A percentile compares a stretch with the other conserved stretches of the same genome.
These are phyloP conservation scores for Megaleporinus macrocephalus DNA, from an alignment of 2,113 vertebrate species.

Conservation along the genomic window DNA sequence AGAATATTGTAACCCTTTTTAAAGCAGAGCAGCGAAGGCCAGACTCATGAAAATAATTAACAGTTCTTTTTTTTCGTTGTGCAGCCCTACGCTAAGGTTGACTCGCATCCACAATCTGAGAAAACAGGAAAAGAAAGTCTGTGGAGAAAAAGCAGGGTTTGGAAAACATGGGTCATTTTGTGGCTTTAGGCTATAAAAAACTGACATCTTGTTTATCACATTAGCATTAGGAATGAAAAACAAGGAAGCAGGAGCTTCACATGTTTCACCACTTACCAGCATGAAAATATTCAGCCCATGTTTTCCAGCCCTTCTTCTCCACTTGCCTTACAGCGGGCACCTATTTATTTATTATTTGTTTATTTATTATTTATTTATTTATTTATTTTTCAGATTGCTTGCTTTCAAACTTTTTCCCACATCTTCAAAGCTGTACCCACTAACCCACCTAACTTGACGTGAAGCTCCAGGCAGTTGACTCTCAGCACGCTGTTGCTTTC, in stretches of 20 bases:
- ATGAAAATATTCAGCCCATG: background rate
- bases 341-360: no score
- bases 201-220: background rate
- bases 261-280: background rate
- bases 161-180: no score
- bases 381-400: background rate
- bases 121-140: no score
- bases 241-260: background rate
- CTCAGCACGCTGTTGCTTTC: background rate
- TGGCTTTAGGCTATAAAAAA: no score
- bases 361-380: no score
- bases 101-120: no score
- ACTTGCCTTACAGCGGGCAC: background rate
- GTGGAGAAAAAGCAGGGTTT: no score
- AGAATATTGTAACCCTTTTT: no score
- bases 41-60: no score
- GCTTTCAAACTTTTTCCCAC: background rate
- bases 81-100: no score
- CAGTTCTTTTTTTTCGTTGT: no score
- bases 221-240: background rate
- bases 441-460: background rate
- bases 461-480: slow-evolving; percentile 6
- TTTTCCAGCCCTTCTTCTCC: background rate
- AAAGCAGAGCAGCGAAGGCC: no score
- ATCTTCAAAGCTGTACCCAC: background rate